These are phyloP conservation scores for Tragelaphus buxtoni DNA, from an alignment of 2,113 vertebrate genomes.

Conservation along the genomic window DNA sequence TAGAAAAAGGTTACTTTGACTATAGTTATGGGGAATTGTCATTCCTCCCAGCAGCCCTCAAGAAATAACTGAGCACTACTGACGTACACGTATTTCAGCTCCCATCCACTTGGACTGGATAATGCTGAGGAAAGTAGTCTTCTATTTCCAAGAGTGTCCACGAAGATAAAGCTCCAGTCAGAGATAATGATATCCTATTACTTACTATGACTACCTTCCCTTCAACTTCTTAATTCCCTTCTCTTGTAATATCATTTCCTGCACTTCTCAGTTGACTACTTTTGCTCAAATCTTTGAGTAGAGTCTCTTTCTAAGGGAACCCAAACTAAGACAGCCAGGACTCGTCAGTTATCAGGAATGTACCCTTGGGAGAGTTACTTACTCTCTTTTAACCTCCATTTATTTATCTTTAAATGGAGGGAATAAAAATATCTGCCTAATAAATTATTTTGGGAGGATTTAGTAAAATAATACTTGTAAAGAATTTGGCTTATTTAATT, in stretches of 20 bases:
- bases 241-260: not conserved
- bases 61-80: not conserved
- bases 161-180: not conserved
- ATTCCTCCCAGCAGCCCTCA: not conserved
- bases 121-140: not conserved
- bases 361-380: not conserved
- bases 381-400: not conserved
- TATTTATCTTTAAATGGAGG: not conserved
- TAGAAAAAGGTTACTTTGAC: not conserved
- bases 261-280: not conserved
- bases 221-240: not conserved
- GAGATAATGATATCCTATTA: not conserved
- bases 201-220: not conserved
- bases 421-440: not conserved
- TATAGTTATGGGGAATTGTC: not conserved
- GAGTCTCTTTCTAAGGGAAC: not conserved
- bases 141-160: not conserved
- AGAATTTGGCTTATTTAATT: not conserved
- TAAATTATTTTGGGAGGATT: not conserved
- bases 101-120: not conserved
- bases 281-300: not conserved
- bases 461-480: not conserved
- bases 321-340: not conserved
- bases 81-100: accelerated
- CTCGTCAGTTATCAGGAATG: not conserved